Base-by-base conservation (phyloP, 1,140 invertebrate species). In the Nephotettix cincticeps region DNA sequence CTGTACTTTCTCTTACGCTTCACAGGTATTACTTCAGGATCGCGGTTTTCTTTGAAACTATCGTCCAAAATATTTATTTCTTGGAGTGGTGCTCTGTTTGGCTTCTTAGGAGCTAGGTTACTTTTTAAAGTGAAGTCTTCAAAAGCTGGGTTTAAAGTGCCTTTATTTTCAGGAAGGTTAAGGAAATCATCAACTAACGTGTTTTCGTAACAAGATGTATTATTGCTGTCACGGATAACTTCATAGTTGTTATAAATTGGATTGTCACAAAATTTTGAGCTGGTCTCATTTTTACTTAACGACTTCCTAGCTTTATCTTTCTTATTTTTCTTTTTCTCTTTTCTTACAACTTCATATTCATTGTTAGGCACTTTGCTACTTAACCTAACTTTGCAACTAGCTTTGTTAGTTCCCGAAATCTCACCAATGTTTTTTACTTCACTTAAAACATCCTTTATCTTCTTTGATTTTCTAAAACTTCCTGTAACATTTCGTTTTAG, bases 1-100 rank as follows among this genome's bases (percentile, higher is more conserved):
- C 56, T 61, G 23, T 61, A 29, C n/a, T 61, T 61, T 61, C 56
- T 25, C 23, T 61, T 61, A 9, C 56, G 56, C n/a, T 61, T 61
- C 4, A 61, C 56, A 2, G 27, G 4, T 13, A 61, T 23, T 14
- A 13, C 23, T 2, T 61, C 28, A 2, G 56, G 56, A n/a, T 61
- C 56, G 2, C 13, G 13, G 56, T 61, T 61, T 29, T 61, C 56
- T 28, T 61, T 61, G n/a, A 61, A 61, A 27, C 56, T 61, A n/a
- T 61, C 56, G n/a, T 61, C 27, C 25, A 61, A 27, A 6, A 61
- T 28, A 25, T 61, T 61, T 61, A 61, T 25, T 28, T 61, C 56
- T 61, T 61, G 56, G 6, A 61, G 28, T 29, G 56, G 56, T 11
- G 25, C n/a, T 27, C 56, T 61, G 4, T 21, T 6, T 61, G 21